A percentile compares a stretch with the other conserved stretches of the same genome.
phyloP scores from a whole-genome alignment of 1,140 invertebrate genomes.

The Daktulosphaira vitifoliae region DNA sequence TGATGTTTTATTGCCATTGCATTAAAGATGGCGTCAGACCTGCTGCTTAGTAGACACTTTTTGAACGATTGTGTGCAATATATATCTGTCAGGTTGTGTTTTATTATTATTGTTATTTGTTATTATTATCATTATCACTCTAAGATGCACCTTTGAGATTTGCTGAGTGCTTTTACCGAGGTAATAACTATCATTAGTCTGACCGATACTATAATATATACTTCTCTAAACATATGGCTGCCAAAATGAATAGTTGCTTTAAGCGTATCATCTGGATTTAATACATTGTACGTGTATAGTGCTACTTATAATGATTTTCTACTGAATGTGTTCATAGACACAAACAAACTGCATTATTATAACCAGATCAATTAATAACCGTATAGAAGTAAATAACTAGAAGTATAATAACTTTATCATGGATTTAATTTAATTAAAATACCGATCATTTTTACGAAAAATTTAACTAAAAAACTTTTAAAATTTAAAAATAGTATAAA shows the following conservation, averaged over 20 bases:
- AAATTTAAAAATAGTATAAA: no score
- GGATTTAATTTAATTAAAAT: no score
- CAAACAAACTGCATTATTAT: no score
- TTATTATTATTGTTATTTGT: slow-evolving; percentile 12
- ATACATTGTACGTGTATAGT: not conserved
- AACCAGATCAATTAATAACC: no score
- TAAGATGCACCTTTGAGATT: slow-evolving; percentile 4
- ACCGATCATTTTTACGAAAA: no score
- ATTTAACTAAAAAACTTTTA: no score
- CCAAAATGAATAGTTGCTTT: no score
- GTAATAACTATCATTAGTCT: slow-evolving; percentile 25
- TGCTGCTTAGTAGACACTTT: not conserved
- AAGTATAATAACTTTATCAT: no score
- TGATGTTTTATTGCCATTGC: slow-evolving; percentile 7
- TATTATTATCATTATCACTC: not conserved
- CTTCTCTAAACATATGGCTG: no score
- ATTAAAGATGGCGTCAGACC: not conserved
- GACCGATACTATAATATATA: not conserved
- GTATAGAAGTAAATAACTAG: no score
- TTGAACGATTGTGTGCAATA: slow-evolving; percentile 2
- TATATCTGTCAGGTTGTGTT: not conserved
- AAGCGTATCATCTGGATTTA: no score
- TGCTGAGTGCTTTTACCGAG: slow-evolving; percentile 14
- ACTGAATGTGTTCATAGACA: not conserved
- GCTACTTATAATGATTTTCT: not conserved